Conservation (phyloP, 1,140 invertebrate species). For the Lordiphosa collinella region DNA sequence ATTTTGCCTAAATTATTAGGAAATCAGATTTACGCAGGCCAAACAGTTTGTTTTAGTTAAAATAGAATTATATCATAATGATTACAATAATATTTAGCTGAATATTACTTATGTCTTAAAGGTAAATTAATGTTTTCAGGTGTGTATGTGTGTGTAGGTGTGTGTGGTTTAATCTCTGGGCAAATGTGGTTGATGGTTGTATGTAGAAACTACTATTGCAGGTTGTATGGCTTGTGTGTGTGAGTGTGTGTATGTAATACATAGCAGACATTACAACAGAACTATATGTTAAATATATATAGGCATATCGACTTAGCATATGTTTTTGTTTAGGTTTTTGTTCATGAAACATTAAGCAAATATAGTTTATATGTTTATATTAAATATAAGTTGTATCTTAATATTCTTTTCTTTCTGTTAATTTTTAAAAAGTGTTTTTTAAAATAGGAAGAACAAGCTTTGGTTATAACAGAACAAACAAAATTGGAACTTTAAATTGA, state of each 20-base stretch:
- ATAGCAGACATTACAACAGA: slow-evolving; percentile 4
- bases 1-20: slow-evolving; percentile 65
- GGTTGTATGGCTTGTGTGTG: slow-evolving; percentile 17
- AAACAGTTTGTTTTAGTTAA: slow-evolving; percentile 24
- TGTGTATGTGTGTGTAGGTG: neutral
- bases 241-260: slow-evolving; percentile 17
- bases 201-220: slow-evolving; percentile 63
- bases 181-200: slow-evolving; percentile 21
- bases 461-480: slow-evolving; percentile 59
- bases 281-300: no score
- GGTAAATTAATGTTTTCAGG: slow-evolving; percentile 56
- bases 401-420: slow-evolving; percentile 25
- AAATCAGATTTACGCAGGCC: slow-evolving; percentile 67
- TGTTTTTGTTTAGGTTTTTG: slow-evolving; percentile 42
- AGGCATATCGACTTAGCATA: no score
- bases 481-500: slow-evolving; percentile 8
- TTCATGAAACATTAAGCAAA: slow-evolving; percentile 50
- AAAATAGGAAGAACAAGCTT: slow-evolving; percentile 77
- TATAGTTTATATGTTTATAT: slow-evolving; percentile 25
- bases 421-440: slow-evolving; percentile 40
- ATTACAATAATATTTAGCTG: neutral
- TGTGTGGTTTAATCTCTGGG: slow-evolving; percentile 53
- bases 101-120: slow-evolving; percentile 11
- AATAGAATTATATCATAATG: slow-evolving; percentile 17
- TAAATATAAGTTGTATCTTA: slow-evolving; percentile 10